Conservation (phyloP, 2,113 vertebrate genomes). For the Charadrius vociferus region DNA sequence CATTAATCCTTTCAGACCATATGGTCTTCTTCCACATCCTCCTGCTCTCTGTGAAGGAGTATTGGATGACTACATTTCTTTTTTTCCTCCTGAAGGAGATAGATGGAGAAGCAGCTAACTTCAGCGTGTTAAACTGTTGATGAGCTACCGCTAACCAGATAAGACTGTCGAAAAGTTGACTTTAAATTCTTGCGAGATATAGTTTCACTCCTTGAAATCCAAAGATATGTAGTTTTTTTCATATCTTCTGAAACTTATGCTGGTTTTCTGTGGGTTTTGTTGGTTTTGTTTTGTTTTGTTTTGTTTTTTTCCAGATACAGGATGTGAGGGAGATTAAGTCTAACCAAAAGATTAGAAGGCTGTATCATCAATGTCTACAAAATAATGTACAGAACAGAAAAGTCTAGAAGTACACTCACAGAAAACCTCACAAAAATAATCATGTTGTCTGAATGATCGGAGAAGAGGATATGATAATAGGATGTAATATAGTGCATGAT, state of each 20-base stretch:
- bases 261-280: background rate
- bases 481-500: background rate
- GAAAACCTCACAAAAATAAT: background rate
- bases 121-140: background rate
- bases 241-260: background rate
- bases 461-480: background rate
- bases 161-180: background rate
- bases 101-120: background rate
- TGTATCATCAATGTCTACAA: background rate
- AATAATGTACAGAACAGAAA: background rate
- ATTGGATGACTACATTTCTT: background rate
- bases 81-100: background rate
- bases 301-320: background rate
- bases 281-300: background rate
- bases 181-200: background rate
- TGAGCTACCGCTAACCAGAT: background rate
- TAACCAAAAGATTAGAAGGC: background rate
- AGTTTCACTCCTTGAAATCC: background rate
- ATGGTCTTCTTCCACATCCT: slow-evolving; percentile 3
- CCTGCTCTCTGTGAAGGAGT: background rate
- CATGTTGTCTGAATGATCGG: fast-evolving
- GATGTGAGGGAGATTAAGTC: fast-evolving
- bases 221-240: background rate
- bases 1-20: slow-evolving; percentile 57
- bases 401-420: background rate